Conservation (phyloP, 92 coral and sea anemone species). For the Epizoanthus illoricatus region DNA sequence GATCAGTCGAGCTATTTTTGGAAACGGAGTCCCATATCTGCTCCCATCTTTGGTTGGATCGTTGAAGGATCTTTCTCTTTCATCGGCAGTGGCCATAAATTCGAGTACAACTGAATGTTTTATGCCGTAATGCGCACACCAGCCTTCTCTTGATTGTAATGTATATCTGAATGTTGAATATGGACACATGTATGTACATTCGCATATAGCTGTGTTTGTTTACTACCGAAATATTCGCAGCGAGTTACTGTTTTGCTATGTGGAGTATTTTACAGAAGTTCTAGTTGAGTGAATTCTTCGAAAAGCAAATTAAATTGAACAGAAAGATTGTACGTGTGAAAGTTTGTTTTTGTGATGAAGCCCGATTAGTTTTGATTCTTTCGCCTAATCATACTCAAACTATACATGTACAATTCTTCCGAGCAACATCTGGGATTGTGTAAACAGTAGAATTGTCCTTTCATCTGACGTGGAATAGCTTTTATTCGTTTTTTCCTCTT, state of each 20-base stretch:
- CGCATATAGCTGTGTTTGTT: not conserved
- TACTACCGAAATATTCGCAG: not conserved
- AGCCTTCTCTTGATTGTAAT: too few species aligned
- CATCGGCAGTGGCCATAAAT: too few species aligned
- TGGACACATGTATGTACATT: too few species aligned
- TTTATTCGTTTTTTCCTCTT: conserved; percentile 17
- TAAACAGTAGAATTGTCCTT: conserved; percentile 20
- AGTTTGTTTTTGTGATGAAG: conserved; percentile 16
- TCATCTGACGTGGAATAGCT: conserved; percentile 10
- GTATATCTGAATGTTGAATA: too few species aligned
- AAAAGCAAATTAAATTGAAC: conserved; percentile 5
- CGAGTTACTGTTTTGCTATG: not conserved
- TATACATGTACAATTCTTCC: conserved; percentile 18
- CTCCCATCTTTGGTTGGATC: too few species aligned
- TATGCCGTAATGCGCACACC: too few species aligned
- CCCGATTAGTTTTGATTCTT: conserved; percentile 13
- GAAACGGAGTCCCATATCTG: too few species aligned
- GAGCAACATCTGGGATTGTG: conserved; percentile 32
- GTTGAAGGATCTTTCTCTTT: too few species aligned
- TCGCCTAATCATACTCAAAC: conserved; percentile 22
- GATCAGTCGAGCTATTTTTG: too few species aligned
- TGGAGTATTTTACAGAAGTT: not conserved
- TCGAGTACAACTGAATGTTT: too few species aligned
- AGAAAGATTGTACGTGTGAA: conserved; percentile 30
- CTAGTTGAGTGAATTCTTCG: not conserved